Conservation (phyloP, 2,888 invertebrate species). For the Phaonia tiefii region DNA sequence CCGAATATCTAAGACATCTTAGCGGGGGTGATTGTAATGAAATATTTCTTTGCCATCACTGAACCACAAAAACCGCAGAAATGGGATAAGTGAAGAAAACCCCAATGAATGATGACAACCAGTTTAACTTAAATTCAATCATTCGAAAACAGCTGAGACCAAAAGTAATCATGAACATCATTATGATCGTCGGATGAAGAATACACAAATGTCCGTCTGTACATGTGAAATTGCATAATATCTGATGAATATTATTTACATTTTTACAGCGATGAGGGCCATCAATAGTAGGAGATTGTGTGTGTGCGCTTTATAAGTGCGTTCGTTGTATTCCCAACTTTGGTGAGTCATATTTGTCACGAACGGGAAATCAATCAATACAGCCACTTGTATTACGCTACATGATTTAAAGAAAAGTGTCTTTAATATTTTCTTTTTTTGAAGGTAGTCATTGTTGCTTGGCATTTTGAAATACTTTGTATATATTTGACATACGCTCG, state of each 20-base stretch:
- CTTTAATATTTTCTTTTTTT: too few species aligned
- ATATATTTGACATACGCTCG: too few species aligned
- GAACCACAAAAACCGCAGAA: not conserved
- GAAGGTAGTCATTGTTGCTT: too few species aligned
- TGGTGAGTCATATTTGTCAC: conserved; percentile 31
- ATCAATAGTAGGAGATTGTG: not conserved
- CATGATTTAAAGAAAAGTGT: too few species aligned
- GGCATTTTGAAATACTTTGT: too few species aligned
- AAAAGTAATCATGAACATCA: conserved; percentile 14
- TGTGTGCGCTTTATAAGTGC: conserved; percentile 33
- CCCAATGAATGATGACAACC: conserved; percentile 18
- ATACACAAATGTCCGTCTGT: conserved; percentile 63
- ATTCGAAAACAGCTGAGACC: conserved; percentile 2
- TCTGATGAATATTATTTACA: conserved; percentile 50
- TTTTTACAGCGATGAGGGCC: conserved; percentile 41
- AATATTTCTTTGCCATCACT: not conserved
- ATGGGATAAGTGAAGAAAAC: not conserved
- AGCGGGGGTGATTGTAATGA: conserved; percentile 23
- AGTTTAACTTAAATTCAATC: conserved; percentile 10
- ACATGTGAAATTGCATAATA: conserved; percentile 72
- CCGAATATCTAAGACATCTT: too few species aligned
- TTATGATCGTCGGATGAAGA: conserved; percentile 32
- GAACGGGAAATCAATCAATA: not conserved
- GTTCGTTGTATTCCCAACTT: conserved; percentile 64
- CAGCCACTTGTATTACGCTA: conserved; percentile 45